Base-by-base conservation (phyloP, 2,113 vertebrate species). In the Garra rufa region DNA sequence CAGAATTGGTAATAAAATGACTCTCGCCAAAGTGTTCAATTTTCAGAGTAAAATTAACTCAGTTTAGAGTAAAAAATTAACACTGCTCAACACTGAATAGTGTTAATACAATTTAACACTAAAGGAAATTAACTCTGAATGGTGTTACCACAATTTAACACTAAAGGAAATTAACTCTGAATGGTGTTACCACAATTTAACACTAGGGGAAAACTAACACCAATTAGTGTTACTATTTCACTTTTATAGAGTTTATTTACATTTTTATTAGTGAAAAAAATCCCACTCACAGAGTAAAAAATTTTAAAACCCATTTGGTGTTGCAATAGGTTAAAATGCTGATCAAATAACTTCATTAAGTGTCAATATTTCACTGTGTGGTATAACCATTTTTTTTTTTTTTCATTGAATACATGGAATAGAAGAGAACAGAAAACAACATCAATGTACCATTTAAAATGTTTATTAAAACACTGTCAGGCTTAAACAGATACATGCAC, bases 391-490 rank as follows among this genome's bases (percentile, higher is more conserved):
- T 9, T 63, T 63, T 44, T 44, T 43, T 43, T 43, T 43, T 43
- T 43, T 43, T 10, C 43, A 44, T 44, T 44, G 43, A 44, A 44
- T 44, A 44, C 43, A 44, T 44, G 43, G 43, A 44, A 44, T 44
- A 44, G 43, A 44, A 63, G 0, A 44, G 43, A 44, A 63, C 8
- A 14, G 24, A 63, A 63, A 65, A 65, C 61, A 24, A 65, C 4
- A 63, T 26, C 26, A 8, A 65, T 9, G 28, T 65, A 24, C 26
- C 24, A 65, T 30, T 65, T 26, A 65, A 65, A 65, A 65, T 13
- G 7, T 65, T 65, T 65, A 65, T 65, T 65, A 65, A 41, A 83
- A 83, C 71, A 77, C 34, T 21, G 74, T 67, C 73, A 84, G 59
- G 59, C 83, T 59, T n/a, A 24, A 59, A 55, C 21, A 59, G 19